phyloP scores from a whole-genome alignment of 2,113 vertebrate species.

The Arothron firmamentum region DNA sequence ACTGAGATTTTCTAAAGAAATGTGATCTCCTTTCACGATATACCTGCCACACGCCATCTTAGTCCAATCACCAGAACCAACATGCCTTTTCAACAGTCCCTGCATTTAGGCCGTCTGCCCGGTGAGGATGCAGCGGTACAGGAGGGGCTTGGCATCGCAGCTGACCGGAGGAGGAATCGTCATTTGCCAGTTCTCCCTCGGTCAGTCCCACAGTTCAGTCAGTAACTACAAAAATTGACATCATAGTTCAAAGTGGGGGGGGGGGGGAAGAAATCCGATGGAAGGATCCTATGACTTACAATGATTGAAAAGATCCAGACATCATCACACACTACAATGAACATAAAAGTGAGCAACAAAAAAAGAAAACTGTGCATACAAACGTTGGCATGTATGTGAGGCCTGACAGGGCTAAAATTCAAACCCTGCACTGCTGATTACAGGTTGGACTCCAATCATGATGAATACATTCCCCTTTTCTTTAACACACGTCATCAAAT shows the following conservation, averaged over 20 bases:
- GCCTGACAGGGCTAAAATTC: constrained; percentile 52
- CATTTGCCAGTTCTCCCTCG: constrained; percentile 9
- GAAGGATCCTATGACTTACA: constrained; percentile 28
- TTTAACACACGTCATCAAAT: constrained; percentile 29
- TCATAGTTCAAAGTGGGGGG: constrained; percentile 31
- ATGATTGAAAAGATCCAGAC: constrained; percentile 42
- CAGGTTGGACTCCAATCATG: constrained; percentile 32
- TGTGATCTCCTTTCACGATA: constrained; percentile 68
- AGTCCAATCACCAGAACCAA: constrained; percentile 59
- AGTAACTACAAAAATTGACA: constrained; percentile 69
- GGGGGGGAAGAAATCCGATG: constrained; percentile 42
- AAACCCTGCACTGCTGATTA: constrained; percentile 50
- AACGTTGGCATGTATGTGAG: constrained; percentile 51
- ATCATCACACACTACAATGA: constrained; percentile 36
- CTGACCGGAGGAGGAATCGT: constrained; percentile 57
- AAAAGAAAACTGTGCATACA: constrained; percentile 35
- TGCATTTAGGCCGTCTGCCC: constrained; percentile 36
- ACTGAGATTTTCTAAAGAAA: constrained; percentile 96
- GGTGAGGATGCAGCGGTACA: constrained; percentile 40
- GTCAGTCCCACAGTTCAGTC: constrained; percentile 66
- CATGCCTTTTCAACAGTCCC: constrained; percentile 22
- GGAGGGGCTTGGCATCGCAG: constrained; percentile 64
- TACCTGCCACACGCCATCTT: constrained; percentile 49
- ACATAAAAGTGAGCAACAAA: constrained; percentile 37
- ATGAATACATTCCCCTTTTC: constrained; percentile 48